Percentiles rank a stretch among this genome's conserved stretches.
These are phyloP conservation scores for Penaeus vannamei DNA, from an alignment of 1,140 invertebrate species.

Conservation along the genomic window DNA sequence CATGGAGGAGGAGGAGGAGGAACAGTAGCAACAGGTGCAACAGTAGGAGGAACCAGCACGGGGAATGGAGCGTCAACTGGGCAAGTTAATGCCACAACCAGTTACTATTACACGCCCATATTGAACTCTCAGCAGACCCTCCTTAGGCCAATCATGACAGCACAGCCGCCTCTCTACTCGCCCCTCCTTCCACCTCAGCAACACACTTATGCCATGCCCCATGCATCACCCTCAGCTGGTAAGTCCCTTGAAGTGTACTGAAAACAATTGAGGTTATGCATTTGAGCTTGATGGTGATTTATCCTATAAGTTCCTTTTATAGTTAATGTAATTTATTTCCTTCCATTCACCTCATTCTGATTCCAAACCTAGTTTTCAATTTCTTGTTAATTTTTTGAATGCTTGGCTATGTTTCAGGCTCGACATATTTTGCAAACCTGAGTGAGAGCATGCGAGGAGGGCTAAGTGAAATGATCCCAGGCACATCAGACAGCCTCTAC, in stretches of 20 bases:
- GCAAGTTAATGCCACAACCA: constrained; percentile 45
- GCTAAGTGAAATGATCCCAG: constrained; percentile 42
- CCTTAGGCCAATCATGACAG: constrained; percentile 57
- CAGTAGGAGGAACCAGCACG: constrained; percentile 8
- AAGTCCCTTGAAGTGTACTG: not conserved
- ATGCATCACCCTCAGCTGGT: constrained; percentile 62
- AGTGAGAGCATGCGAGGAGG: constrained; percentile 55
- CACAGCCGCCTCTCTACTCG: constrained; percentile 61
- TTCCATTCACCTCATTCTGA: no score
- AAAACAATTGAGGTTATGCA: no score
- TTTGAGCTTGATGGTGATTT: no score
- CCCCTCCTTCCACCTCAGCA: constrained; percentile 60
- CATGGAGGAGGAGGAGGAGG: constrained; percentile 14
- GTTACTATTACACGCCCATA: constrained; percentile 59
- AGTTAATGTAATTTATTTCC: no score
- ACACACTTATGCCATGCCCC: constrained; percentile 59
- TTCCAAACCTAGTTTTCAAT: not conserved
- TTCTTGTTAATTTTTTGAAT: not conserved
- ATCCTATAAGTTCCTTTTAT: no score
- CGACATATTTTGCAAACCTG: constrained; percentile 57
- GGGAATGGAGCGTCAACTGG: constrained; percentile 31
- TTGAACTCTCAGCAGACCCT: constrained; percentile 57
- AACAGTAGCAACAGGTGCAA: not conserved
- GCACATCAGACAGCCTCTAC: constrained; percentile 38
- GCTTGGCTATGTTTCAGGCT: constrained; percentile 12